Conservation (phyloP, 64 coral and sea anemone genomes). For the Stylophora pistillata region DNA sequence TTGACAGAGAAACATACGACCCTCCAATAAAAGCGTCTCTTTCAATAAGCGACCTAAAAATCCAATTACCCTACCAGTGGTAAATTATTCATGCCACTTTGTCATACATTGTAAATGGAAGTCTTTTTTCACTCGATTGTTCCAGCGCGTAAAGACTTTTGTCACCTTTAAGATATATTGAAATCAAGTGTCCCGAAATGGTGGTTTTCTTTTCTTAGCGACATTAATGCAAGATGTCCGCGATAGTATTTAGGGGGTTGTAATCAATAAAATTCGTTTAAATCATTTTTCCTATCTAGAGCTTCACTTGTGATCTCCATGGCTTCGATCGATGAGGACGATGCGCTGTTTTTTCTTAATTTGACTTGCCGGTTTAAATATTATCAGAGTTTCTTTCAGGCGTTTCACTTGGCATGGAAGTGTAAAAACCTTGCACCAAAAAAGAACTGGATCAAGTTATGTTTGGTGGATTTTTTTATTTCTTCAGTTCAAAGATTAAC, state of each 20-base stretch:
- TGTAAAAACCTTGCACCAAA: conserved; percentile 10
- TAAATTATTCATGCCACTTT: conserved; percentile 43
- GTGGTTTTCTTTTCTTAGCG: background rate
- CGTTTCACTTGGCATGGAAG: background rate
- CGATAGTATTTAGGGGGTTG: background rate
- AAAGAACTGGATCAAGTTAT: conserved; percentile 7
- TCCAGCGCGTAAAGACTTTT: background rate
- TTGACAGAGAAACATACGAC: background rate
- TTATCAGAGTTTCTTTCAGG: background rate
- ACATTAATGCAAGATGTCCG: background rate
- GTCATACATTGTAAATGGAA: conserved; percentile 15
- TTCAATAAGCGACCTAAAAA: conserved; percentile 31
- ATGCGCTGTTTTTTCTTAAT: conserved; percentile 46
- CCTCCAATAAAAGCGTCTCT: background rate
- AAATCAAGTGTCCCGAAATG: background rate
- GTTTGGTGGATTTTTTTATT: background rate
- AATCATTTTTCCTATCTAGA: background rate
- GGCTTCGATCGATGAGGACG: background rate
- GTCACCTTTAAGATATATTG: background rate
- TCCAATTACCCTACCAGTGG: conserved; percentile 34
- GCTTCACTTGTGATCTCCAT: background rate
- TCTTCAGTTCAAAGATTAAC: background rate
- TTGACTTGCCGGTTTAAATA: background rate
- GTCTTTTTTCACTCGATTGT: conserved; percentile 24
- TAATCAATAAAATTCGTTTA: conserved; percentile 6